A percentile compares a stretch with the other conserved stretches of the same genome.
Evolutionary conservation across 1,140 invertebrate species (phyloP).

Genomic region (Ceratosolen fusciceps): DNA sequence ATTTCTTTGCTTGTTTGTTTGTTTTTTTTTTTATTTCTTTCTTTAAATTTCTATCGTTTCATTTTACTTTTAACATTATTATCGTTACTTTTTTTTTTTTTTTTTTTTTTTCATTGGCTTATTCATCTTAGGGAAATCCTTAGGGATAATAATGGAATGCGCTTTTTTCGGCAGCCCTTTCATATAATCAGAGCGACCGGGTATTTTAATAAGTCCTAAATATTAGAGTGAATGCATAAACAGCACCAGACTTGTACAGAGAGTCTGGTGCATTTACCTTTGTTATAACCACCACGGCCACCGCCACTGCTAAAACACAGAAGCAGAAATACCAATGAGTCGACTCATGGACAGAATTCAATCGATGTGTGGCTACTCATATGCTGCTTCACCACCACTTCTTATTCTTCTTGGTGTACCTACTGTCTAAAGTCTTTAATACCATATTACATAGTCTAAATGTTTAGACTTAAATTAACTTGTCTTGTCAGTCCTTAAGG

Average conservation of each 20-base stretch:
- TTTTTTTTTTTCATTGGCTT: not conserved
- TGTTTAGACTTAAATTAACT: conserved; percentile 57
- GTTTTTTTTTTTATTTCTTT: no score
- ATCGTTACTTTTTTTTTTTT: not conserved
- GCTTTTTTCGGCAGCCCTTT: conserved; percentile 66
- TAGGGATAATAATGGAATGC: conserved; percentile 38
- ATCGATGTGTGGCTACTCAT: conserved; percentile 77
- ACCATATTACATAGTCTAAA: conserved; percentile 64
- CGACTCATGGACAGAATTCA: conserved; percentile 74
- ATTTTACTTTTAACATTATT: no score
- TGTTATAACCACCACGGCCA: conserved; percentile 88
- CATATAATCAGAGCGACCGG: conserved; percentile 70
- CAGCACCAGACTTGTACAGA: conserved; percentile 76
- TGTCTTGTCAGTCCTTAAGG: conserved; percentile 67
- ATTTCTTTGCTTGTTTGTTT: no score
- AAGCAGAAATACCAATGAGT: conserved; percentile 76
- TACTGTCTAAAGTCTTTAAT: conserved; percentile 75
- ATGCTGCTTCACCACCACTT: conserved; percentile 72
- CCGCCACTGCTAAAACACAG: conserved; percentile 88
- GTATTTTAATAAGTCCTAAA: conserved; percentile 70
- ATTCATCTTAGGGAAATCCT: conserved; percentile 30
- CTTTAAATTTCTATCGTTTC: no score
- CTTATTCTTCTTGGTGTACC: conserved; percentile 75
- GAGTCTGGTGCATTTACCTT: conserved; percentile 86
- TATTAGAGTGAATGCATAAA: conserved; percentile 79